Conservation (phyloP, 2,113 vertebrate species). For the Oreotragus oreotragus region DNA sequence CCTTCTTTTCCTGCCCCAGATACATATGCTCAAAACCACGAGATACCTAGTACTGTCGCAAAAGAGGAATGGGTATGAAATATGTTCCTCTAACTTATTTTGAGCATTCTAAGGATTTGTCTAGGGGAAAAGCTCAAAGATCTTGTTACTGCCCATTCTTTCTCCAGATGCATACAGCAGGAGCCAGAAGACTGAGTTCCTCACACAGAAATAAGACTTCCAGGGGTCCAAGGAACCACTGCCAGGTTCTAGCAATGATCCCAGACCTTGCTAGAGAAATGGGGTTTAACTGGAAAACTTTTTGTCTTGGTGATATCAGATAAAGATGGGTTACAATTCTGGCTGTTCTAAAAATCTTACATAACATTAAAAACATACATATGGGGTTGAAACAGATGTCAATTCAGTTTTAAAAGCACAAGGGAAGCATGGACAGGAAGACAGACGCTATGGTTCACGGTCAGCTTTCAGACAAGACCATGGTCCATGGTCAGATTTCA, state of each 20-base stretch:
- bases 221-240: background rate
- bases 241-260: background rate
- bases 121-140: background rate
- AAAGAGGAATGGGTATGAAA: slow-evolving; percentile 9
- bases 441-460: background rate
- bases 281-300: slow-evolving; percentile 32
- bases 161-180: background rate
- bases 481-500: background rate
- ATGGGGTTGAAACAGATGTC: background rate
- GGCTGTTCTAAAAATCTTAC: background rate
- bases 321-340: background rate
- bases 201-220: background rate
- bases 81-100: slow-evolving; percentile 7
- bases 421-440: background rate
- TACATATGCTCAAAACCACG: background rate
- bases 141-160: background rate
- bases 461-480: background rate
- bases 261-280: background rate
- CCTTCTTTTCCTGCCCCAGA: background rate
- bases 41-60: background rate
- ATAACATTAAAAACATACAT: background rate
- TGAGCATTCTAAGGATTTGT: slow-evolving; percentile 18
- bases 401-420: slow-evolving; percentile 9
- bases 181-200: background rate
- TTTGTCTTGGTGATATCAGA: background rate